Conservation (phyloP, 1,140 invertebrate species). For the Pinna nobilis region DNA sequence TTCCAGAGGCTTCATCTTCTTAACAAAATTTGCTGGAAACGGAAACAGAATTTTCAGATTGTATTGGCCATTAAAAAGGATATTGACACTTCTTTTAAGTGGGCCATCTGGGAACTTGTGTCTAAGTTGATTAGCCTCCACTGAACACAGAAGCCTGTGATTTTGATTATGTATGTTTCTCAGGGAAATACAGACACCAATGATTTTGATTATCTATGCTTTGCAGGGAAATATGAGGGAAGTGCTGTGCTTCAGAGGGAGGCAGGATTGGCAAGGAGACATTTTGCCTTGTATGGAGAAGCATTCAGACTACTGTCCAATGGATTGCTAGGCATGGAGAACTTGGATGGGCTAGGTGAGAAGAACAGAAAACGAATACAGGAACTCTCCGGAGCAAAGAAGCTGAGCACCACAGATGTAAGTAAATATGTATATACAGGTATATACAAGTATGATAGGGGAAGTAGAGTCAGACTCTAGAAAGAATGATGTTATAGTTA, state of each 20-base stretch:
- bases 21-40: too few relatives aligned
- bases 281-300: conserved; percentile 54
- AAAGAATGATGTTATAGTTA: too few relatives aligned
- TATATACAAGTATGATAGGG: not conserved
- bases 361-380: conserved; percentile 54
- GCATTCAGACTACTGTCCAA: conserved; percentile 50
- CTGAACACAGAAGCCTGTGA: too few relatives aligned
- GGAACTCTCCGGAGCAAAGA: conserved; percentile 28
- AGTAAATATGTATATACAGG: not conserved
- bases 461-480: too few relatives aligned
- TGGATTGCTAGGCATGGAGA: conserved; percentile 36
- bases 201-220: not conserved
- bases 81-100: too few relatives aligned
- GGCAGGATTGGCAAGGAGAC: conserved; percentile 47
- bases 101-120: too few relatives aligned
- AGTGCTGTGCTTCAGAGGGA: conserved; percentile 45
- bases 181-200: too few relatives aligned
- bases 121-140: too few relatives aligned
- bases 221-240: conserved; percentile 53
- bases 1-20: too few relatives aligned
- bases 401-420: conserved; percentile 46
- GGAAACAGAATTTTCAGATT: too few relatives aligned
- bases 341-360: conserved; percentile 27
- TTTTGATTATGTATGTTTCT: too few relatives aligned
- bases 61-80: too few relatives aligned